Percentiles rank a stretch among this genome's conserved stretches.
Conservation (phyloP, 2,888 invertebrate genomes). For the Pegoplata infirma region DNA sequence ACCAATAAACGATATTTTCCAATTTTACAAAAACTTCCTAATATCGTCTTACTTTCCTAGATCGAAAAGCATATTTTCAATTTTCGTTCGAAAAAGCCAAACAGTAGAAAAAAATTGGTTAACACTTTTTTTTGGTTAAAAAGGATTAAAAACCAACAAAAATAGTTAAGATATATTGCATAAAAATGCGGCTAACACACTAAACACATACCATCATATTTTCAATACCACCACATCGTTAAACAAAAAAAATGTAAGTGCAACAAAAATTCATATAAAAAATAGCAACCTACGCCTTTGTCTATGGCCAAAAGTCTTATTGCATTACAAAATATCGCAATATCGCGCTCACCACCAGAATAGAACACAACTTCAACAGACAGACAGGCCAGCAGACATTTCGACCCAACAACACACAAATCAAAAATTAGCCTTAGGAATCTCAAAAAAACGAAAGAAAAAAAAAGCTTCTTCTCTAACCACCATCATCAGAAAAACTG, state of each 20-base stretch:
- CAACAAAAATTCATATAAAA: conserved; percentile 19
- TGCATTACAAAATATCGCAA: background rate
- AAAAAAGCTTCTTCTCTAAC: conserved; percentile 33
- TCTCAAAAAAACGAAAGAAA: too few species aligned
- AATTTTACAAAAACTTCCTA: too few species aligned
- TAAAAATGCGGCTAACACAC: background rate
- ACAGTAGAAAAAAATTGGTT: too few species aligned
- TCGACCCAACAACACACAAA: conserved; percentile 52
- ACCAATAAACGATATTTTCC: too few species aligned
- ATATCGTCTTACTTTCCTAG: too few species aligned
- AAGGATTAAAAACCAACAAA: conserved; percentile 24
- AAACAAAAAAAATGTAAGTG: conserved; percentile 38
- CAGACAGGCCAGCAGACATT: background rate
- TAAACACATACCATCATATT: conserved; percentile 39
- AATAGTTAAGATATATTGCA: conserved; percentile 27
- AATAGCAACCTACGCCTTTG: conserved; percentile 57
- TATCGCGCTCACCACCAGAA: conserved; percentile 35
- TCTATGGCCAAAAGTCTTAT: conserved; percentile 33
- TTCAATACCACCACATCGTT: background rate
- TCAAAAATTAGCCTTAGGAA: conserved; percentile 61
- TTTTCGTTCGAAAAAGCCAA: too few species aligned
- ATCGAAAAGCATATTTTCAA: too few species aligned
- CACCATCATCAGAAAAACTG: background rate
- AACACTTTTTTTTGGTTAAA: too few species aligned
- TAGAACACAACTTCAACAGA: conserved; percentile 7